These are phyloP conservation scores for Carassius gibelio DNA, from an alignment of 2,113 vertebrate species.

Conservation along the genomic window DNA sequence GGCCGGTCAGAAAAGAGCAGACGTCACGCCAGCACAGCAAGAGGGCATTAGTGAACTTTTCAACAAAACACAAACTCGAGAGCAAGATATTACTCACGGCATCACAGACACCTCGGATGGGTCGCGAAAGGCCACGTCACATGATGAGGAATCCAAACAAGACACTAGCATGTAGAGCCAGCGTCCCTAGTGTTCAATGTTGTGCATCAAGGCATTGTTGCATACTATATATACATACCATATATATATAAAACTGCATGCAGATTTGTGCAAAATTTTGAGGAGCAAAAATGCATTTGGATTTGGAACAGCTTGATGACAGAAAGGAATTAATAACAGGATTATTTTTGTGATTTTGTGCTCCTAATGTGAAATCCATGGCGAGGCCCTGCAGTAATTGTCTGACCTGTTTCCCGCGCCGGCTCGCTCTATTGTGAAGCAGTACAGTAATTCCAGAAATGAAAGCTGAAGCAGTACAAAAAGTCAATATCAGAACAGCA, in stretches of 20 bases:
- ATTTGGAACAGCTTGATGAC: not conserved
- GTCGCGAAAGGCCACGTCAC: constrained; percentile 10
- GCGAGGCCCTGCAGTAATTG: constrained; percentile 64
- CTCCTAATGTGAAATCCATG: constrained; percentile 56
- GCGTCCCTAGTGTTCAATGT: too few relatives aligned
- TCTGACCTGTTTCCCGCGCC: constrained; percentile 66
- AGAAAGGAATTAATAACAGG: not conserved
- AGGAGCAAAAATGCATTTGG: too few relatives aligned
- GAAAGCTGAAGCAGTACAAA: constrained; percentile 51
- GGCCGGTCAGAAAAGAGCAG: constrained; percentile 18
- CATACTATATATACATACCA: not conserved
- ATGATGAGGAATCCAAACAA: not conserved
- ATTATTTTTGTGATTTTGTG: constrained; percentile 2
- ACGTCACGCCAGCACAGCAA: constrained; percentile 14
- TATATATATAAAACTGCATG: too few relatives aligned
- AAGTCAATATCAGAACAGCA: constrained; percentile 54
- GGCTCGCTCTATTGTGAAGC: constrained; percentile 59
- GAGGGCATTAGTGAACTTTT: constrained; percentile 45
- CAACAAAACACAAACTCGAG: constrained; percentile 31
- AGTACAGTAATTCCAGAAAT: constrained; percentile 63
- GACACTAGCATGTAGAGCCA: not conserved
- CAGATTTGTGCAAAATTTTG: too few relatives aligned
- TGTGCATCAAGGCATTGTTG: not conserved
- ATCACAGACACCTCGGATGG: constrained; percentile 17
- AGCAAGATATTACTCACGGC: constrained; percentile 19